These are phyloP conservation scores for Heloderma charlesbogerti DNA, from an alignment of 2,113 vertebrate species.

Conservation along the genomic window DNA sequence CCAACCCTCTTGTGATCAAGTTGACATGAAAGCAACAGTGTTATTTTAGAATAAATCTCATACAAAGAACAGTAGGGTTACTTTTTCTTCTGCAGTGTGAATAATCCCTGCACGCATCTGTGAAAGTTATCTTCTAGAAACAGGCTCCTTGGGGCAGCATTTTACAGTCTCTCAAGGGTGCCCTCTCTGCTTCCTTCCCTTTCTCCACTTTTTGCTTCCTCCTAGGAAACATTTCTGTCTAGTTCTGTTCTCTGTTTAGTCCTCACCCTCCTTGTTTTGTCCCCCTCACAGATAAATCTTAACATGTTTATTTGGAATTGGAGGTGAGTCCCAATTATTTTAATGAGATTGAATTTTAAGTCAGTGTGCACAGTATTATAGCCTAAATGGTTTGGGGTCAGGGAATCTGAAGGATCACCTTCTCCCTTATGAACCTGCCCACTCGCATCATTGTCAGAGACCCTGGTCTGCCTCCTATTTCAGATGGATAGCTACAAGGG, in stretches of 20 bases:
- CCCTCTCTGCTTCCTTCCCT: constrained; percentile 33
- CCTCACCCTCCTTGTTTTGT: neutral
- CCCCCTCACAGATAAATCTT: too few species aligned
- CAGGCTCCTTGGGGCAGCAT: constrained; percentile 1
- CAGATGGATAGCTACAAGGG: too few species aligned
- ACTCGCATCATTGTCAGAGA: too few species aligned
- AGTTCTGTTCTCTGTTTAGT: neutral
- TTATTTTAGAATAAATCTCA: neutral
- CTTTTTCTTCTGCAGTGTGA: constrained; percentile 45
- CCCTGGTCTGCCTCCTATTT: too few species aligned
- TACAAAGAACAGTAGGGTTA: neutral
- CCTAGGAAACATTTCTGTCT: constrained; percentile 1
- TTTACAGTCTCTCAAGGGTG: rapidly evolving
- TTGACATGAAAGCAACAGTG: neutral
- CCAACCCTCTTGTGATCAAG: neutral
- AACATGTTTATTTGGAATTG: neutral
- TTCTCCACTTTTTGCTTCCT: constrained; percentile 22
- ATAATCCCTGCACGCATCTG: constrained; percentile 44
- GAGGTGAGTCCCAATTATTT: neutral
- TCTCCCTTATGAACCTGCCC: too few species aligned
- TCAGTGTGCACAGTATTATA: too few species aligned
- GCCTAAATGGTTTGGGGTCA: too few species aligned
- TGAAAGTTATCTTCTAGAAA: constrained; percentile 43
- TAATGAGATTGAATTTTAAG: neutral
- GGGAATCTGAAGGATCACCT: neutral